These are phyloP conservation scores for Myotis myotis DNA, from an alignment of 2,797 vertebrate genomes.

Conservation along the genomic window DNA sequence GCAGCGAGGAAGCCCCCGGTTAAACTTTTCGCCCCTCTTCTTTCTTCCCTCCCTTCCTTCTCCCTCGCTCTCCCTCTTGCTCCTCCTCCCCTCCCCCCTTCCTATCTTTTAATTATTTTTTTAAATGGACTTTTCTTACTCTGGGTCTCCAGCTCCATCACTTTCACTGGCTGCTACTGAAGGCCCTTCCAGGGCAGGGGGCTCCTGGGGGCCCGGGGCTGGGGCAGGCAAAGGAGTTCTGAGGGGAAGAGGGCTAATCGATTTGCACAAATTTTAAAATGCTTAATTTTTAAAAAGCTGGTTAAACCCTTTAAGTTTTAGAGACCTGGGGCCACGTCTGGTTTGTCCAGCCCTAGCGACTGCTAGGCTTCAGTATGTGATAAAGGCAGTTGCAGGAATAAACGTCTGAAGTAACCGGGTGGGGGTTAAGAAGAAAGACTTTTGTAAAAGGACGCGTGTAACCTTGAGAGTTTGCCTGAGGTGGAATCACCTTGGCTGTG, in stretches of 20 bases:
- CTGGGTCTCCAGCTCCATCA: neutral
- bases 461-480: neutral
- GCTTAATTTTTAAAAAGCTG: neutral
- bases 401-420: neutral
- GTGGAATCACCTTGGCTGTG: neutral
- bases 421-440: neutral
- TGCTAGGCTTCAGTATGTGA: neutral
- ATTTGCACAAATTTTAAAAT: neutral
- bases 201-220: too few relatives aligned
- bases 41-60: neutral
- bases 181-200: neutral
- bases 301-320: neutral
- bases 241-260: neutral
- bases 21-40: neutral
- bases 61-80: neutral
- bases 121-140: neutral
- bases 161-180: neutral
- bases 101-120: neutral
- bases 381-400: constrained; percentile 13
- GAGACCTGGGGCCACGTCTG: neutral
- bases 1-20: neutral
- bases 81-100: neutral
- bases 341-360: neutral
- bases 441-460: neutral
- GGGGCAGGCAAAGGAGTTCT: neutral